phyloP scores from a whole-genome alignment of 2,888 invertebrate genomes.

The Leptinotarsa tumamoca region DNA sequence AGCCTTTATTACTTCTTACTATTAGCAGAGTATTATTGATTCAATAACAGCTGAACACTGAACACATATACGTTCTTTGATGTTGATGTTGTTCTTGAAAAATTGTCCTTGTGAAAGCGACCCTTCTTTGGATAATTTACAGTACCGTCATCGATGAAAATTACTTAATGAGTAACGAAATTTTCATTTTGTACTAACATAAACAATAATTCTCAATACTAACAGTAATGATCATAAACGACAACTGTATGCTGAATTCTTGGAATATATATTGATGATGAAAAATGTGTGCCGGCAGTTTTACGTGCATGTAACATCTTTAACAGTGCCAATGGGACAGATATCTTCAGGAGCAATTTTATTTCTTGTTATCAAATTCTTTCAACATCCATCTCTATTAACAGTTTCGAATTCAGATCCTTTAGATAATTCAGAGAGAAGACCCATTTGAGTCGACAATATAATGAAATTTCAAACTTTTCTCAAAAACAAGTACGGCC shows the following conservation, averaged over 20 bases:
- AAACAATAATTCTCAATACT: constrained; percentile 22
- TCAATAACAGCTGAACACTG: no score
- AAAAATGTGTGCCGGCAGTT: not conserved
- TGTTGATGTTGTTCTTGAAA: no score
- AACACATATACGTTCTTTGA: no score
- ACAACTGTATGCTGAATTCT: constrained; percentile 18
- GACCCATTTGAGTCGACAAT: no score
- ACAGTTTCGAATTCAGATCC: no score
- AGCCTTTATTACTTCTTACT: no score
- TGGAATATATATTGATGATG: not conserved
- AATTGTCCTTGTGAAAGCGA: not conserved
- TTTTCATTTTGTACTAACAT: constrained; percentile 15
- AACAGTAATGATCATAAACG: constrained; percentile 8
- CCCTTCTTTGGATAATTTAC: not conserved
- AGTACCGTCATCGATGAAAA: not conserved
- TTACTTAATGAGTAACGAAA: not conserved
- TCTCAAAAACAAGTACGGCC: no score
- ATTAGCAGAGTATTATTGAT: no score
- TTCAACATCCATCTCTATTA: no score
- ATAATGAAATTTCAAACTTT: no score
- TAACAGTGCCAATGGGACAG: not conserved
- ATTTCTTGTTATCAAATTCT: no score
- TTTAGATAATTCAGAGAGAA: no score
- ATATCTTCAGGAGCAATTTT: not conserved
- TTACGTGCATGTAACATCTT: not conserved